Base-by-base conservation (phyloP, 2,113 vertebrate genomes). In the Charadrius vociferus region DNA sequence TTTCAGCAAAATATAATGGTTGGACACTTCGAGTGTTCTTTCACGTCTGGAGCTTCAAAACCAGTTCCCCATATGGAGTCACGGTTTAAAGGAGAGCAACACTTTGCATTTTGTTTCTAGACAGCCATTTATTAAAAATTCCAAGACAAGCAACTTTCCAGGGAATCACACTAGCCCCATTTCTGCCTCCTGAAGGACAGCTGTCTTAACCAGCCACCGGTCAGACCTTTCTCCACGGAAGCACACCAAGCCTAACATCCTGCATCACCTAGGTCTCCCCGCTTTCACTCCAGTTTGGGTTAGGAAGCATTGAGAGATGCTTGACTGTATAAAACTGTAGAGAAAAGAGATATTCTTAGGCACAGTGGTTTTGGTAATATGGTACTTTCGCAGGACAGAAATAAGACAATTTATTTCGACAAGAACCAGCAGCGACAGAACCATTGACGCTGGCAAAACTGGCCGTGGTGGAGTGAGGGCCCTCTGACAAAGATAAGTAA, bases 381-480 rank as follows among this genome's bases (percentile, higher is more conserved):
- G 8, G 65, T 39, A 14, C 32, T 23, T 66, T 39, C 32, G 34
- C 56, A 72, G 56, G 6, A 79, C 17, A 96, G 47, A 86, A 90
- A 56, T 13, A 72, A 52, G 34, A 19, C 7, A 3, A 68, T 72
- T 84, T 75, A 14, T 65, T 88, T 63, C 37, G 39, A 55, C 22
- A 63, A 61, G 63, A 95, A 30, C 18, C 47, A 88, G 16, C 6
- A 92, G 55, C n/a, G 79, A 27, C 32, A 61, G 77, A 74, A 55
- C 7, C 59, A 19, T 2, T 17, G 11, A 9, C 10, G 23, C 21
- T 26, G 55, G n/a, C 36, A 45, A 92, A 86, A 89, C 10, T 0
- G 0, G 10, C 32, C 0, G 1, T 23, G 29, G n/a, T 3, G 2
- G 52, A 71, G 41, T 14, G 29, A 55, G 63, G 67, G 27, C 7